A percentile compares a stretch with the other conserved stretches of the same genome.
phyloP scores from a whole-genome alignment of 2,797 vertebrate species.

The Etheostoma nigrum region DNA sequence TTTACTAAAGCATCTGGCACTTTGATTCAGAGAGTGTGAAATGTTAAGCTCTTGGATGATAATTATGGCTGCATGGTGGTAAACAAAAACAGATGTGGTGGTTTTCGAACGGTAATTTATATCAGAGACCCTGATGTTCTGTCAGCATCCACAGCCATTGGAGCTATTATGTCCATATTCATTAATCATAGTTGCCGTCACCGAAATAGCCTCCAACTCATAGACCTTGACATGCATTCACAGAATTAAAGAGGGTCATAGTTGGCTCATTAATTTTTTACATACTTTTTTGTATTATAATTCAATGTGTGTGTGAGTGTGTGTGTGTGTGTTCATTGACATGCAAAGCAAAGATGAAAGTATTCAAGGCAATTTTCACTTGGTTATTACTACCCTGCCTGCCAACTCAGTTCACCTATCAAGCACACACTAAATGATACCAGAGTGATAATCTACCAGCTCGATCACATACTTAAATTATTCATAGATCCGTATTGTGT shows the following conservation, averaged over 20 bases:
- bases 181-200: constrained; percentile 67
- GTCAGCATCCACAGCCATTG: constrained; percentile 48
- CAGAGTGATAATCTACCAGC: constrained; percentile 60
- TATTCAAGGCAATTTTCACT: constrained; percentile 59
- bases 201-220: constrained; percentile 45
- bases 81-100: constrained; percentile 55
- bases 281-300: constrained; percentile 31
- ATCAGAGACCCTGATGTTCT: constrained; percentile 57
- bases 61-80: constrained; percentile 46
- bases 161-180: constrained; percentile 63
- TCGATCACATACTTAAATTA: constrained; percentile 68
- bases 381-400: constrained; percentile 59
- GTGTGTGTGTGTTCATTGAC: constrained; percentile 54
- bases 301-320: constrained; percentile 23
- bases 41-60: constrained; percentile 46
- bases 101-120: constrained; percentile 63
- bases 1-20: constrained; percentile 39
- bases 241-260: constrained; percentile 39
- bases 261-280: constrained; percentile 44
- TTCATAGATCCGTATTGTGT: constrained; percentile 78
- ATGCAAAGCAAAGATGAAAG: constrained; percentile 67
- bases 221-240: constrained; percentile 52
- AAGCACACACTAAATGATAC: constrained; percentile 59
- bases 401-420: constrained; percentile 65
- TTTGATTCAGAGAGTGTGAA: constrained; percentile 32